Conservation (phyloP, 2,797 vertebrate species). For the Astyanax mexicanus region DNA sequence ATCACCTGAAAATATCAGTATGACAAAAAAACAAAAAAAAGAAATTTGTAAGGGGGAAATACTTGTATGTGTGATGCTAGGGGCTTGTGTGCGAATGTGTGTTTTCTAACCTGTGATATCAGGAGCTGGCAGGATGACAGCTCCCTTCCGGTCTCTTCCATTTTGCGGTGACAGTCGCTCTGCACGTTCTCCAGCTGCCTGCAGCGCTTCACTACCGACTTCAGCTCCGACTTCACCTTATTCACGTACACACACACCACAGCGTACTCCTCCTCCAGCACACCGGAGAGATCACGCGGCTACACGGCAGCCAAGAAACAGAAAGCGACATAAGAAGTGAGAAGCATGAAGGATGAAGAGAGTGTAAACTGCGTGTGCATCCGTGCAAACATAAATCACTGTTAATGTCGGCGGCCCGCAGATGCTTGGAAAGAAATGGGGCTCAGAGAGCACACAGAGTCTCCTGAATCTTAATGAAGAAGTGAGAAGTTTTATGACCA, state of each 20-base stretch:
- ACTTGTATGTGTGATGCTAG: no score
- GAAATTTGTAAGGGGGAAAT: no score
- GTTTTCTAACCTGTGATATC: conserved; percentile 86
- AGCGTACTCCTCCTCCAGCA: conserved; percentile 92
- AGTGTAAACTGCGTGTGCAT: not conserved
- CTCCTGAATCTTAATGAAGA: not conserved
- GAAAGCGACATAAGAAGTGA: not conserved
- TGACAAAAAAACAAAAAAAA: no score
- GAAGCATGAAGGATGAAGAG: not conserved
- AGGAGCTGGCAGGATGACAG: conserved; percentile 92
- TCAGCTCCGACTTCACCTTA: conserved; percentile 96
- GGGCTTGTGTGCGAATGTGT: conserved; percentile 20
- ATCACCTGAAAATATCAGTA: no score
- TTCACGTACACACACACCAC: conserved; percentile 93
- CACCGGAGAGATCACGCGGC: conserved; percentile 90
- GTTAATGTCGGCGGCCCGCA: conserved; percentile 2
- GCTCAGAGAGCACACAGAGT: not conserved
- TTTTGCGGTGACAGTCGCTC: conserved; percentile 91
- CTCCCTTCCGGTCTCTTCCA: conserved; percentile 94
- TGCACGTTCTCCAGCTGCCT: conserved; percentile 89
- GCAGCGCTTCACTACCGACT: conserved; percentile 93
- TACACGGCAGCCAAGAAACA: conserved; percentile 53
- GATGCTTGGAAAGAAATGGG: not conserved
- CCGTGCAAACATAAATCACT: not conserved
- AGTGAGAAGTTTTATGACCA: not conserved